Conservation (phyloP, 2,113 vertebrate genomes). For the Podilymbus podiceps region DNA sequence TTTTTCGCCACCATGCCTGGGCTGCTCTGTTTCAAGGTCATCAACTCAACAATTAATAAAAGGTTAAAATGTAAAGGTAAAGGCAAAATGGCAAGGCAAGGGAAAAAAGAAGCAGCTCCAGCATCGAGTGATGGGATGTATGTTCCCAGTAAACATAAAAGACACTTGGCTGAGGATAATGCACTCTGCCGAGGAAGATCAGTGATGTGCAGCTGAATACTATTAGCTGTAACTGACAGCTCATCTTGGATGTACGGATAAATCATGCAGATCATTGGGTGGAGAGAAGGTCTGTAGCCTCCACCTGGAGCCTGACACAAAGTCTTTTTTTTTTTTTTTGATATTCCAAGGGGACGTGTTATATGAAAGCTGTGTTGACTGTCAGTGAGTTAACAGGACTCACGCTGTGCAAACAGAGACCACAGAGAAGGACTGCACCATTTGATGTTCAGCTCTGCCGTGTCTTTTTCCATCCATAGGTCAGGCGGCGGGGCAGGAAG, state of each 20-base stretch:
- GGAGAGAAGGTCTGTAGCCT: neutral
- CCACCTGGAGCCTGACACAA: neutral
- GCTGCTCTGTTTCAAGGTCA: slow-evolving; percentile 2
- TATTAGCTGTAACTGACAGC: neutral
- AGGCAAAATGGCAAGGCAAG: neutral
- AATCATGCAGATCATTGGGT: neutral
- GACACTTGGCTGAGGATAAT: neutral
- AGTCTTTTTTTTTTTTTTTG: neutral
- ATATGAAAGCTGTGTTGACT: neutral
- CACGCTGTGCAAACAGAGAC: neutral
- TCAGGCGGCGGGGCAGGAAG: neutral
- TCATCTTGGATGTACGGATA: neutral
- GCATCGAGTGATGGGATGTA: neutral
- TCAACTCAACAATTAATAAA: slow-evolving; percentile 12
- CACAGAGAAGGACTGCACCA: neutral
- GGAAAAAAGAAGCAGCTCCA: neutral
- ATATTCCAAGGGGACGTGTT: neutral
- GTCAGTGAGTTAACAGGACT: neutral
- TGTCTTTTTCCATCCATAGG: neutral
- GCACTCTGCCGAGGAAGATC: slow-evolving; percentile 5
- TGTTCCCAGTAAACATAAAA: neutral
- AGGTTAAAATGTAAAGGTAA: slow-evolving; percentile 7
- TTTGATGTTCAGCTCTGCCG: neutral
- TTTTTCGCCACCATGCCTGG: neutral
- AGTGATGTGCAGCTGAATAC: neutral